These are phyloP conservation scores for Drosophila baimaii DNA, from an alignment of 1,140 invertebrate species.

Conservation along the genomic window DNA sequence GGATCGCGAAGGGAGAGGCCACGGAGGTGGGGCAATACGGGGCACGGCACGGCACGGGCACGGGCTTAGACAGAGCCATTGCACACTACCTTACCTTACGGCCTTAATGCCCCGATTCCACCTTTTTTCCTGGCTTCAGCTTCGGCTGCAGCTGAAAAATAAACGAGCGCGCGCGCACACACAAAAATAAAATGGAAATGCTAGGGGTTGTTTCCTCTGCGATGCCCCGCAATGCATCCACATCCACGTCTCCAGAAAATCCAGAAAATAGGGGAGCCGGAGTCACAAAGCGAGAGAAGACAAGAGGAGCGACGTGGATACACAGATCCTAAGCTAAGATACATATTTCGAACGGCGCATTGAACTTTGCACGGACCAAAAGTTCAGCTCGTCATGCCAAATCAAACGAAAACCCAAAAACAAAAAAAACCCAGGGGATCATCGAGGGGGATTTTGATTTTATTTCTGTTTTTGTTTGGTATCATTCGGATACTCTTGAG, in stretches of 20 bases:
- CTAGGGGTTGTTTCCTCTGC: constrained; percentile 64
- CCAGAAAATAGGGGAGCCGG: constrained; percentile 53
- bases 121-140: not conserved
- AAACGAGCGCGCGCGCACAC: constrained; percentile 38
- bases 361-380: constrained; percentile 72
- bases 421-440: constrained; percentile 11
- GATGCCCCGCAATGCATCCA: constrained; percentile 21
- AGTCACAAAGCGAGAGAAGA: constrained; percentile 3
- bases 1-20: constrained; percentile 31
- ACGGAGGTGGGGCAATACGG: constrained; percentile 12
- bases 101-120: constrained; percentile 11
- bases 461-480: constrained; percentile 7
- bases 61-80: constrained; percentile 67
- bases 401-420: constrained; percentile 48
- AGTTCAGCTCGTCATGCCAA: constrained; percentile 65
- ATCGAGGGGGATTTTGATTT: constrained; percentile 41
- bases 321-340: constrained; percentile 23
- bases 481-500: not conserved
- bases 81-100: constrained; percentile 17
- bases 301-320: constrained; percentile 5
- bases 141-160: constrained; percentile 72
- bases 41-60: constrained; percentile 38
- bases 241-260: constrained; percentile 37
- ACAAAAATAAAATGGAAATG: constrained; percentile 44
- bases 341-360: constrained; percentile 46